Evolutionary conservation across 2,113 vertebrate species (phyloP), one percentile per base, ranked within the genome.

Genomic region (Saccopteryx bilineata): DNA sequence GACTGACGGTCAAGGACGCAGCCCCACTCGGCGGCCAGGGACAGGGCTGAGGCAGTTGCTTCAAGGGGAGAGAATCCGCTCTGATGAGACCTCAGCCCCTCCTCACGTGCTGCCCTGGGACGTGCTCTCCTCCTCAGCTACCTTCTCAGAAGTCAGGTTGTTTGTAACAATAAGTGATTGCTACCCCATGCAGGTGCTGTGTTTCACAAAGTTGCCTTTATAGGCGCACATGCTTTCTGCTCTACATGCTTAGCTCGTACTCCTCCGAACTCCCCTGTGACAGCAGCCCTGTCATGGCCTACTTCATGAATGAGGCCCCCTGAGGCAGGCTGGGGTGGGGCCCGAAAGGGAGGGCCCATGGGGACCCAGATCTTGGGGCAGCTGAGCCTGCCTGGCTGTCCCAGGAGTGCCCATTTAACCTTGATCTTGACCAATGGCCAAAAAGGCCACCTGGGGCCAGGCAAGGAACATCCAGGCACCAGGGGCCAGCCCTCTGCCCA

Each of bases 81-180:
- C 2, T 7, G 56, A 33, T 0, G 28, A 58, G 39, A 79, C n/a
- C 1, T 0, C 31, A 21, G 39, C 26, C 63, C 0, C 48, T 26
- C 46, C 26, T 65, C 56, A 0, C 0, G 33, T 2, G 7, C n/a
- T 8, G 21, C 72, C 60, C 12, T 17, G 54, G 48, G 68, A 33
- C 1, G 0, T 18, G 5, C 23, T 76, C 85, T 60, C 61, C 74
- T 24, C 21, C 19, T 31, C 0, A 1, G 54, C 15, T 60, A 13
- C 19, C 28, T 80, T 19, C 75, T 83, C 65, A 58, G 82, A 79
- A 85, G 24, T 48, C 39, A 88, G 56, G 33, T 6, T 4, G 3
- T 24, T 33, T 33, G 50, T 81, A 68, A n/a, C 8, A 58, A 12
- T 18, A 33, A 74, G 12, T 11, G 50, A 0, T 13, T 12, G 17